Conservation (phyloP, 2,888 invertebrate species). For the Eudemis profundana region DNA sequence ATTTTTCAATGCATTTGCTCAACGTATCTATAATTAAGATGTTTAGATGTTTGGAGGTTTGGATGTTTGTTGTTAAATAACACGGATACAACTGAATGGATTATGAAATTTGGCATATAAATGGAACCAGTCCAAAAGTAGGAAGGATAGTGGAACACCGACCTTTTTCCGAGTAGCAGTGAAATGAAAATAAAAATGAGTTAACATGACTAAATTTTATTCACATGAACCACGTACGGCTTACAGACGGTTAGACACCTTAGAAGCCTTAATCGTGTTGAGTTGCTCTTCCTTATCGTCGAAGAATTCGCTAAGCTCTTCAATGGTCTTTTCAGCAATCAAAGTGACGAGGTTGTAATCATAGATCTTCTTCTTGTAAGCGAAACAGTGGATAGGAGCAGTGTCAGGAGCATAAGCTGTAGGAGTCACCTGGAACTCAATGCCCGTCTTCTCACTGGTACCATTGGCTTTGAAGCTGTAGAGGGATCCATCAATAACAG, state of each 20-base stretch:
- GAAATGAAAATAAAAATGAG: too few species aligned
- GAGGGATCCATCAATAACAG: slow-evolving; percentile 56
- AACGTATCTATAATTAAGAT: too few species aligned
- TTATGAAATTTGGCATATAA: too few species aligned
- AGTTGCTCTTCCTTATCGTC: slow-evolving; percentile 54
- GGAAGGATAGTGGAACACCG: too few species aligned
- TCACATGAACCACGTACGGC: too few species aligned
- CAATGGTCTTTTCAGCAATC: slow-evolving; percentile 48
- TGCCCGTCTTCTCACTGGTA: slow-evolving; percentile 51
- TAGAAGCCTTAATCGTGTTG: slow-evolving; percentile 54
- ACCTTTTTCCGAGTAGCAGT: too few species aligned
- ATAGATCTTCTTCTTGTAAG: slow-evolving; percentile 69
- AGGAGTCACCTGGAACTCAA: slow-evolving; percentile 58
- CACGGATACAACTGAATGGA: too few species aligned
- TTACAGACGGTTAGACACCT: slow-evolving; percentile 13
- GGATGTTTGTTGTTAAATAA: too few species aligned
- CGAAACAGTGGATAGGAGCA: slow-evolving; percentile 64
- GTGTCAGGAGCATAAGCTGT: slow-evolving; percentile 65
- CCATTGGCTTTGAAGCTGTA: slow-evolving; percentile 63
- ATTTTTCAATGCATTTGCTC: too few species aligned
- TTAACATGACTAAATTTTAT: too few species aligned
- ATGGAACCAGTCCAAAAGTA: too few species aligned
- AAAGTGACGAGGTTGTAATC: slow-evolving; percentile 62
- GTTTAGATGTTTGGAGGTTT: too few species aligned
- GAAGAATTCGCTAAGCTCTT: slow-evolving; percentile 55